phyloP scores from a whole-genome alignment of 1,140 invertebrate genomes.

The Hestina assimilis region DNA sequence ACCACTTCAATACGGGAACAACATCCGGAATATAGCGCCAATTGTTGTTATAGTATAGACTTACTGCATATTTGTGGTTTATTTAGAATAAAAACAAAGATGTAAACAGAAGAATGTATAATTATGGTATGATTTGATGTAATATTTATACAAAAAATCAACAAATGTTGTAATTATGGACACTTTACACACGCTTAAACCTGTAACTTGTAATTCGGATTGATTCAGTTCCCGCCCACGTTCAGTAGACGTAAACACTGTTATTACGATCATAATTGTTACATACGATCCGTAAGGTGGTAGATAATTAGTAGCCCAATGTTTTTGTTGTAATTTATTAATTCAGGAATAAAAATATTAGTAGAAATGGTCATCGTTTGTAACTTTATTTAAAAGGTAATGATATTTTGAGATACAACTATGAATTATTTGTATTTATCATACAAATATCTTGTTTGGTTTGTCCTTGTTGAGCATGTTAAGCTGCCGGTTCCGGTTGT shows the following conservation, averaged over 20 bases:
- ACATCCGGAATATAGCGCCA: no score
- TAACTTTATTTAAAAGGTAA: no score
- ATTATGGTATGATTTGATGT: not conserved
- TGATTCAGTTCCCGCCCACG: constrained; percentile 3
- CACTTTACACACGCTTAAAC: not conserved
- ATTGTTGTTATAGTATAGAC: no score
- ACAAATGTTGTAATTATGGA: constrained; percentile 4
- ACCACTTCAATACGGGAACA: no score
- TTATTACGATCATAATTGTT: not conserved
- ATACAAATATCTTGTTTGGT: no score
- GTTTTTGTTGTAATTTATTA: not conserved
- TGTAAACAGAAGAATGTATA: not conserved
- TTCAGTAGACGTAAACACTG: not conserved
- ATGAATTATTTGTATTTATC: no score
- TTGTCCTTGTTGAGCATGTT: no score
- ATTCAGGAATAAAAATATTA: not conserved
- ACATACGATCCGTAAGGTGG: not conserved
- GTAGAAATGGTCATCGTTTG: not conserved
- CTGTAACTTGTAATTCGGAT: constrained; percentile 4
- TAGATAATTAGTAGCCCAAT: not conserved
- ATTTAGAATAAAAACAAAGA: no score
- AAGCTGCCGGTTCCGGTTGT: no score
- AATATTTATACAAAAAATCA: not conserved
- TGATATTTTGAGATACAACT: no score
- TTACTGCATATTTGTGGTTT: no score